These are phyloP conservation scores for Argyrosomus japonicus DNA, from an alignment of 2,113 vertebrate species.

Conservation along the genomic window DNA sequence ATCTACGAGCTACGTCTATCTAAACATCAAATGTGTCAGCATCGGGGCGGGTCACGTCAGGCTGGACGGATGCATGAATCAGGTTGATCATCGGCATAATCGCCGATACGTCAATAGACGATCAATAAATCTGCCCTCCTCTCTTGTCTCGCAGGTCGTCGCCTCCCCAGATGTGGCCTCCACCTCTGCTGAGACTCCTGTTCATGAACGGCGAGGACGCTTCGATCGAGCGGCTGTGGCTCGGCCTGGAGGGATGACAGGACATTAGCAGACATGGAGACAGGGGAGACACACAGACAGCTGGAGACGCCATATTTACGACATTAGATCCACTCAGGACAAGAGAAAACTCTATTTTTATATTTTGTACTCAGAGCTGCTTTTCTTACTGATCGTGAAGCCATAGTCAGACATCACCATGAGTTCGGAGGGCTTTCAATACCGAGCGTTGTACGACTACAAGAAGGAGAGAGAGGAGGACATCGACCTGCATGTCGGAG, in stretches of 20 bases:
- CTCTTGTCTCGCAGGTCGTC: conserved; percentile 33
- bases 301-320: conserved; percentile 32
- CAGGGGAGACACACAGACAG: conserved; percentile 52
- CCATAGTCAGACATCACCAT: conserved; percentile 61
- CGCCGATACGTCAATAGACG: too few relatives aligned
- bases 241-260: conserved; percentile 73
- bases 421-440: conserved; percentile 90
- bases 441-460: conserved; percentile 90
- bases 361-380: conserved; percentile 21
- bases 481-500: conserved; percentile 90
- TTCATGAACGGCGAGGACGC: conserved; percentile 57
- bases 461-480: conserved; percentile 91
- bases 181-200: conserved; percentile 63
- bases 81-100: too few relatives aligned
- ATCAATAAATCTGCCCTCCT: neutral
- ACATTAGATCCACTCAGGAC: conserved; percentile 54
- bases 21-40: too few relatives aligned
- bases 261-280: conserved; percentile 67
- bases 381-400: conserved; percentile 43
- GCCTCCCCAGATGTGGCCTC: conserved; percentile 70
- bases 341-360: conserved; percentile 41
- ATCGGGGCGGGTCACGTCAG: too few relatives aligned
- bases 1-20: too few relatives aligned
- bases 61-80: too few relatives aligned
- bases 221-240: conserved; percentile 32